Evolutionary conservation across 1,140 invertebrate species (phyloP).

Genomic region (Drosophila novamexicana): DNA sequence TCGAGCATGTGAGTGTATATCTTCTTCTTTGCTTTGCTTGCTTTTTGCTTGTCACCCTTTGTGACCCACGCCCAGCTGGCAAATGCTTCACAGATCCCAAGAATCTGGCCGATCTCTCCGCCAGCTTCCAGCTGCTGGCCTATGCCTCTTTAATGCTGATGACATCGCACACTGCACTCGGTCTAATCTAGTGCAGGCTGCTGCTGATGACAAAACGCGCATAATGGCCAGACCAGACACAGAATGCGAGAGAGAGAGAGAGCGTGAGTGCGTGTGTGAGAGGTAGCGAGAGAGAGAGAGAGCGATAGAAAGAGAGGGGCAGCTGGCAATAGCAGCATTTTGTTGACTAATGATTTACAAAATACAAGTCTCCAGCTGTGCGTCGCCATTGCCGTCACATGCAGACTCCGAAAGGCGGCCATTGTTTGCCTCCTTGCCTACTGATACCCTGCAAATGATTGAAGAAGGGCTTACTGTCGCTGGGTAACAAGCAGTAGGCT

Average conservation of each 20-base stretch:
- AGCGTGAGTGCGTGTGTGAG: slow-evolving; percentile 2
- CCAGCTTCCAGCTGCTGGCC: background rate
- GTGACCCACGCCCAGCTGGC: slow-evolving; percentile 1
- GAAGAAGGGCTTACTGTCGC: too few relatives aligned
- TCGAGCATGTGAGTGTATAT: slow-evolving; percentile 11
- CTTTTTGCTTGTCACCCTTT: slow-evolving; percentile 13
- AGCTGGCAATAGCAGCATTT: slow-evolving; percentile 18
- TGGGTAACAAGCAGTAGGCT: too few relatives aligned
- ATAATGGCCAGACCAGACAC: slow-evolving; percentile 33
- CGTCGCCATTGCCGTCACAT: slow-evolving; percentile 34
- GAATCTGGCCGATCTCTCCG: slow-evolving; percentile 24
- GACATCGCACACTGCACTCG: slow-evolving; percentile 43
- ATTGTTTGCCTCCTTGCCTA: slow-evolving; percentile 6
- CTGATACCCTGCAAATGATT: background rate
- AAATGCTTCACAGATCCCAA: slow-evolving; percentile 8
- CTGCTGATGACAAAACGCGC: slow-evolving; percentile 46
- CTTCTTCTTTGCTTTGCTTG: slow-evolving; percentile 13
- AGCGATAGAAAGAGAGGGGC: slow-evolving; percentile 4
- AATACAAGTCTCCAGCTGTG: slow-evolving; percentile 49
- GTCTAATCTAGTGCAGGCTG: slow-evolving; percentile 48
- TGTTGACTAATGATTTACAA: slow-evolving; percentile 55
- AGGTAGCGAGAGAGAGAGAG: background rate
- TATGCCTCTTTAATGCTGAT: slow-evolving; percentile 33
- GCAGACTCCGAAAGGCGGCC: slow-evolving; percentile 24
- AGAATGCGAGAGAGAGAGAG: slow-evolving; percentile 1